Evolutionary conservation across 2,113 vertebrate genomes (phyloP).

Genomic region (Chaetura pelagica): DNA sequence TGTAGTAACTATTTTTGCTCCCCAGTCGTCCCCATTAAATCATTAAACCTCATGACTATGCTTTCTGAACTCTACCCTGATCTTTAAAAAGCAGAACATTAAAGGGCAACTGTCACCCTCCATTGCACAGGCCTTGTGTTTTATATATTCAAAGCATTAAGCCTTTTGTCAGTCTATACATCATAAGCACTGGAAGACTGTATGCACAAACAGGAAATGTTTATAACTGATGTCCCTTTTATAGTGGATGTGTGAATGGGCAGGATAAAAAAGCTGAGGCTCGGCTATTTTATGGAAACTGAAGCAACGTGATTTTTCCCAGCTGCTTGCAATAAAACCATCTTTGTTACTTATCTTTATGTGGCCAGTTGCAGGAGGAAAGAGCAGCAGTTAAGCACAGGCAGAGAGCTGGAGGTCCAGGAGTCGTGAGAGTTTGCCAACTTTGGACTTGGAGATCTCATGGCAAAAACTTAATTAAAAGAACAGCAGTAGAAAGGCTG

Average conservation of each 20-base stretch:
- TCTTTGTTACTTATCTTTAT: conserved; percentile 69
- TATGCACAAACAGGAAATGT: conserved; percentile 69
- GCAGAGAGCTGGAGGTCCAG: not conserved
- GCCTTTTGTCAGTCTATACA: conserved; percentile 87
- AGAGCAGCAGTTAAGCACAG: not conserved
- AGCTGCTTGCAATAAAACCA: conserved; percentile 67
- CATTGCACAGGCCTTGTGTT: conserved; percentile 80
- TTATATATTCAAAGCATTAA: conserved; percentile 87
- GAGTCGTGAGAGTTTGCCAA: not conserved
- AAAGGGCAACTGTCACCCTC: conserved; percentile 87
- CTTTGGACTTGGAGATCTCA: not conserved
- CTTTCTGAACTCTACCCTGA: conserved; percentile 93
- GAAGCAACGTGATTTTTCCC: conserved; percentile 62
- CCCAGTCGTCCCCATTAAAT: conserved; percentile 91
- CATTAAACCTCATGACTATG: conserved; percentile 88
- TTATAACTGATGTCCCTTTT: conserved; percentile 71
- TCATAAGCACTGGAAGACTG: conserved; percentile 72
- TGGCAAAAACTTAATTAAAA: not conserved
- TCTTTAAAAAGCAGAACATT: conserved; percentile 89
- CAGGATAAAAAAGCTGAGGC: conserved; percentile 63
- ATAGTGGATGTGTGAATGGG: conserved; percentile 59
- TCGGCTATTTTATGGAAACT: conserved; percentile 64
- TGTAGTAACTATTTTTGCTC: conserved; percentile 88
- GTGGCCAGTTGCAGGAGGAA: conserved; percentile 17
- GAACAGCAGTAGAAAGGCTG: not conserved